Conservation (phyloP, 2,113 vertebrate genomes). For the Scomber colias region DNA sequence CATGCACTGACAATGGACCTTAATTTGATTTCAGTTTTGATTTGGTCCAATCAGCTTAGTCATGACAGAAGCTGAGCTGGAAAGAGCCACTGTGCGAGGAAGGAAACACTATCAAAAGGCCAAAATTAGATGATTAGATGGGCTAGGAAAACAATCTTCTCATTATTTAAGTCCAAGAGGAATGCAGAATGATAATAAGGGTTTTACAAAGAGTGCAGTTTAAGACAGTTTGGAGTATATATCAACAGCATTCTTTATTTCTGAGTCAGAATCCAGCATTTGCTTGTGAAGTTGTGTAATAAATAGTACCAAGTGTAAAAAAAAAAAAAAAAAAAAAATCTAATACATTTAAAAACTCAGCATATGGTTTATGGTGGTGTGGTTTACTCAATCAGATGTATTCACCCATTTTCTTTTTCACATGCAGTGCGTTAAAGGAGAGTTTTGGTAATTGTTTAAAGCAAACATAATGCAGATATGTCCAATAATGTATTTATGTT, state of each 20-base stretch:
- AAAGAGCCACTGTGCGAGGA: slow-evolving; percentile 44
- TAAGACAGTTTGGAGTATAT: slow-evolving; percentile 47
- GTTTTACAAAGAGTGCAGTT: slow-evolving; percentile 48
- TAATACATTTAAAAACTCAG: background rate
- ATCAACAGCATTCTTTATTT: slow-evolving; percentile 48
- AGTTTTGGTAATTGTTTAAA: slow-evolving; percentile 22
- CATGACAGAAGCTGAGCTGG: slow-evolving; percentile 53
- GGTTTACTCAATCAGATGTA: background rate
- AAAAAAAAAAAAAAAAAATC: background rate
- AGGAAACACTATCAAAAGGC: slow-evolving; percentile 65
- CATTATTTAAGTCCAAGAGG: slow-evolving; percentile 72
- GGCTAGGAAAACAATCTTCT: slow-evolving; percentile 67
- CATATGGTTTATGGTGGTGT: background rate
- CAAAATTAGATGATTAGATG: slow-evolving; percentile 72
- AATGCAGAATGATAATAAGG: slow-evolving; percentile 67
- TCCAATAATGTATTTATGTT: slow-evolving; percentile 5
- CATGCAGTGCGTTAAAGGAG: slow-evolving; percentile 14
- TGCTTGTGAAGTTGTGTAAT: slow-evolving; percentile 28
- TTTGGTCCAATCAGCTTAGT: slow-evolving; percentile 67
- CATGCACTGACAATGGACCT: slow-evolving; percentile 57
- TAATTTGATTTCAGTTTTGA: slow-evolving; percentile 82
- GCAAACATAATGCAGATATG: background rate
- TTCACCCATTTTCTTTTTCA: background rate
- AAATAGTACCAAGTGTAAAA: slow-evolving; percentile 5
- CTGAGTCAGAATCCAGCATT: slow-evolving; percentile 25